phyloP scores from a whole-genome alignment of 2,113 vertebrate genomes.

The Pluvialis apricaria region DNA sequence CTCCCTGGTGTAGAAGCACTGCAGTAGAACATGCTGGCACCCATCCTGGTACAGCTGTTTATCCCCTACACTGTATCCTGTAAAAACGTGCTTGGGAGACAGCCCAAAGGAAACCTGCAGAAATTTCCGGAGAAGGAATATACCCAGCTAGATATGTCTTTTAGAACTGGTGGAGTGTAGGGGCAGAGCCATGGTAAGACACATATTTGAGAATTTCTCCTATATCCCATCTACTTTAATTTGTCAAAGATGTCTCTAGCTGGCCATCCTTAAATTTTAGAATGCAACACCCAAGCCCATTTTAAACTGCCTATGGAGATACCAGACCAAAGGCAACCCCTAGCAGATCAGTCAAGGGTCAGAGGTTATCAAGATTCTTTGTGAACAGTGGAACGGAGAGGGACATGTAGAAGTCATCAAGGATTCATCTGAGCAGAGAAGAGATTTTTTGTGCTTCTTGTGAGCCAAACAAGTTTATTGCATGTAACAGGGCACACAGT shows the following conservation, averaged over 20 bases:
- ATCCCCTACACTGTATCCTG: not conserved
- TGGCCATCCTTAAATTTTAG: not conserved
- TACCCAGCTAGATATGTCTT: not conserved
- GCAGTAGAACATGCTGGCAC: not conserved
- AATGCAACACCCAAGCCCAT: not conserved
- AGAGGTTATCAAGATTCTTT: not conserved
- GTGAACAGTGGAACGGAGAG: not conserved
- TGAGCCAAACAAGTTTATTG: not conserved
- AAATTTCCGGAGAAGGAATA: not conserved
- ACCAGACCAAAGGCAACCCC: not conserved
- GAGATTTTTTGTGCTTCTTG: not conserved
- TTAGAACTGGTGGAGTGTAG: fast-evolving
- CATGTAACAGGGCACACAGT: not conserved
- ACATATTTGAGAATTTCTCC: not conserved
- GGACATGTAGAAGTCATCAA: not conserved
- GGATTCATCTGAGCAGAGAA: not conserved
- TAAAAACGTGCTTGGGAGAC: not conserved
- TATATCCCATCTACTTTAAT: not conserved
- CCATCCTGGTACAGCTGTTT: not conserved
- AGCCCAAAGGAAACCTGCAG: not conserved
- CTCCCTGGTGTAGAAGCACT: not conserved
- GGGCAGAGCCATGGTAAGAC: not conserved
- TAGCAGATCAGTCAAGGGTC: not conserved
- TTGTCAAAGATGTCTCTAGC: not conserved
- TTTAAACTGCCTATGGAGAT: not conserved